These are phyloP conservation scores for Eunapius fragilis DNA, from an alignment of 37 sponge, comb jelly and placozoan species.

Conservation along the genomic window DNA sequence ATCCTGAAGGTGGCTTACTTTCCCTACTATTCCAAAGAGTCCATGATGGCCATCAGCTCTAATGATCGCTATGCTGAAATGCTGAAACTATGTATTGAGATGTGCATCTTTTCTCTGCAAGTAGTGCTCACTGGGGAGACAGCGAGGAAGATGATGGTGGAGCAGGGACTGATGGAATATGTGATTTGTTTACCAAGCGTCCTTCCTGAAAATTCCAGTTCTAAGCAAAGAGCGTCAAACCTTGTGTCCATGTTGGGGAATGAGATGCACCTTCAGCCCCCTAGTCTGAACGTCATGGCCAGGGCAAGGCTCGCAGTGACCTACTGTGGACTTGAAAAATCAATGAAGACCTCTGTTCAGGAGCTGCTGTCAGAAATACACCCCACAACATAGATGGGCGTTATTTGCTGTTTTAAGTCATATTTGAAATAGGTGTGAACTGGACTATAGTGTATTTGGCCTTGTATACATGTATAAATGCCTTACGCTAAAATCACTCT, in stretches of 20 bases:
- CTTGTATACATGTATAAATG: too few relatives aligned
- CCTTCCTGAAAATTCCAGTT: background rate
- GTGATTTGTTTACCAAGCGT: background rate
- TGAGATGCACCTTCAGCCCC: slow-evolving; percentile 5
- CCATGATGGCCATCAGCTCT: background rate
- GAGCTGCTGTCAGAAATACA: background rate
- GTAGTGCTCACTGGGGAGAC: background rate
- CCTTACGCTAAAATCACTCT: too few relatives aligned
- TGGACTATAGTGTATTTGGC: too few relatives aligned
- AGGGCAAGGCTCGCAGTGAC: background rate
- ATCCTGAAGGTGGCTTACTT: slow-evolving; percentile 20
- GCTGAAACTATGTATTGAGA: background rate
- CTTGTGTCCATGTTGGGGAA: background rate
- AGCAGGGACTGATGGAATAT: background rate
- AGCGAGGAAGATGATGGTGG: background rate
- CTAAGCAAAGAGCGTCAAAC: background rate
- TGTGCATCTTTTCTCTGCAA: background rate
- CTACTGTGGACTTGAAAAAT: slow-evolving; percentile 5
- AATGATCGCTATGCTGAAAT: background rate
- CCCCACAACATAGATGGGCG: too few relatives aligned
- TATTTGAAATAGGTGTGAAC: too few relatives aligned
- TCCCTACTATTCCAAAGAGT: background rate
- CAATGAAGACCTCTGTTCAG: background rate
- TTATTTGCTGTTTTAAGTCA: too few relatives aligned
- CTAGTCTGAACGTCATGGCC: slow-evolving; percentile 4